Percentiles rank a stretch among this genome's conserved stretches.
Evolutionary conservation across 1,140 invertebrate genomes (phyloP).

Genomic region (Hylaeus anthracinus): DNA sequence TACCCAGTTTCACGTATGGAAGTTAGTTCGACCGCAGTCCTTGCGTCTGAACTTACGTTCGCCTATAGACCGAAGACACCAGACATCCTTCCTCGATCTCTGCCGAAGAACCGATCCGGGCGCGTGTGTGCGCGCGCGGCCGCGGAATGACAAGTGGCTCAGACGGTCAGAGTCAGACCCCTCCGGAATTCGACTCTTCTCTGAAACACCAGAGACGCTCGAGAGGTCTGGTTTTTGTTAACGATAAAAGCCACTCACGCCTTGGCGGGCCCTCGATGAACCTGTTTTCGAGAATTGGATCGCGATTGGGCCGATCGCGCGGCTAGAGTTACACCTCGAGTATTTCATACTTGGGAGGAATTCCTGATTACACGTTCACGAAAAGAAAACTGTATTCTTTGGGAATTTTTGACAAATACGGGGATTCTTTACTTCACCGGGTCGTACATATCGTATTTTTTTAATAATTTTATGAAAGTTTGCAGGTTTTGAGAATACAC

Average conservation of each 20-base stretch:
- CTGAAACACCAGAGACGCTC: neutral
- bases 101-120: slow-evolving; percentile 43
- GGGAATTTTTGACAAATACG: too few species aligned
- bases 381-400: too few species aligned
- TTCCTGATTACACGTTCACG: too few species aligned
- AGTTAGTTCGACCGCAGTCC: slow-evolving; percentile 60
- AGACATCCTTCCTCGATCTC: slow-evolving; percentile 43
- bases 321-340: neutral
- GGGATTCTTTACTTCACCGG: too few species aligned
- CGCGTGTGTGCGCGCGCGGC: neutral
- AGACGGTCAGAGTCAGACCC: neutral
- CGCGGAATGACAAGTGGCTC: slow-evolving; percentile 66
- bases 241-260: slow-evolving; percentile 1
- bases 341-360: too few species aligned
- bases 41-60: neutral
- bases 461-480: too few species aligned
- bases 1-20: slow-evolving; percentile 44
- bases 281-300: neutral
- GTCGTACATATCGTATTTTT: too few species aligned
- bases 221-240: slow-evolving; percentile 39
- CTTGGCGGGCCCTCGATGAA: neutral
- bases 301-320: neutral
- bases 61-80: slow-evolving; percentile 36
- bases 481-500: too few species aligned
- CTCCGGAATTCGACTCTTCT: neutral